Evolutionary conservation across 23 tunicate genomes (phyloP).

Genomic region (Trididemnum miniatum): DNA sequence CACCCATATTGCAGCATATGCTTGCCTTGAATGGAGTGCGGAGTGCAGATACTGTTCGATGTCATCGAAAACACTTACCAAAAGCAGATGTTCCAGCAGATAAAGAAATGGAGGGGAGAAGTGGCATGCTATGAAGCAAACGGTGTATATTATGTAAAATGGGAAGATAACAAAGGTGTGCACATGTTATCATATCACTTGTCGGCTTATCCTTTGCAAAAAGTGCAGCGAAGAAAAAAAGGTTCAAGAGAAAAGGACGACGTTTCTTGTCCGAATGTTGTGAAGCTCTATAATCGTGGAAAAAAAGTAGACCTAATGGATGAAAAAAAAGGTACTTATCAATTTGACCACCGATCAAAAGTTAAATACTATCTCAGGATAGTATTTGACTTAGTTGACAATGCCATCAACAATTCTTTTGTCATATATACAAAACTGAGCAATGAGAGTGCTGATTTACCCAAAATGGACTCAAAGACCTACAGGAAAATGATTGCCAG

Average conservation of each 20-base stretch:
- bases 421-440: neutral
- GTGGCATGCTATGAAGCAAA: neutral
- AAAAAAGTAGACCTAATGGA: constrained; percentile 10
- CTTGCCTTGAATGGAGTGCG: neutral
- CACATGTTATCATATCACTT: constrained; percentile 11
- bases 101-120: neutral
- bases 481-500: neutral
- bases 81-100: constrained; percentile 3
- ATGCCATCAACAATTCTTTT: neutral
- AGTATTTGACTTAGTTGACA: neutral
- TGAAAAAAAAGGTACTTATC: constrained; percentile 19
- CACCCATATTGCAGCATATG: neutral
- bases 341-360: constrained; percentile 25
- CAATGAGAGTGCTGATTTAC: neutral
- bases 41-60: constrained; percentile 12
- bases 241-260: neutral
- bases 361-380: constrained; percentile 8
- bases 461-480: neutral
- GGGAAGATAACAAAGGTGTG: constrained; percentile 17
- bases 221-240: neutral
- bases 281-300: neutral
- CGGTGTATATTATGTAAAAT: constrained; percentile 4
- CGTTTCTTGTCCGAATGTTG: neutral
- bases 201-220: constrained; percentile 21
- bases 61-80: constrained; percentile 1